phyloP scores from a whole-genome alignment of 2,113 vertebrate species.

The Ovibos moschatus region DNA sequence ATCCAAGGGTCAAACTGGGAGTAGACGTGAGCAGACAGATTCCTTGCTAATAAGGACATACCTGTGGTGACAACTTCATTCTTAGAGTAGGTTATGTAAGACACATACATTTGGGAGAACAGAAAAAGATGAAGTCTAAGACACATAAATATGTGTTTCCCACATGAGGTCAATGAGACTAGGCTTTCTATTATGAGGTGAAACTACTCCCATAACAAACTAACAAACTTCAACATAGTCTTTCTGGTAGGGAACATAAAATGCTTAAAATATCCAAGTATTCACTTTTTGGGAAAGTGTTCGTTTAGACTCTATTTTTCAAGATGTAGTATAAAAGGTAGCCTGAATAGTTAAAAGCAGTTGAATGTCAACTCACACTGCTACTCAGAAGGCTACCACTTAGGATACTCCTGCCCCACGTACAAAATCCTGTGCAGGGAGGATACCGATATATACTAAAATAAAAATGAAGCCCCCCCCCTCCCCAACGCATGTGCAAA shows the following conservation, averaged over 20 bases:
- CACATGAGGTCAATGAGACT: background rate
- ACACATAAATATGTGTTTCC: conserved; percentile 2
- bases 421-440: conserved; percentile 9
- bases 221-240: background rate
- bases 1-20: conserved; percentile 33
- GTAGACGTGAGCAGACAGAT: background rate
- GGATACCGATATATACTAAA: conserved; percentile 36
- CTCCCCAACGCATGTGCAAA: conserved; percentile 69
- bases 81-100: background rate
- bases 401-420: background rate
- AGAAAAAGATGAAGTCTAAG: conserved; percentile 25
- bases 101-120: conserved; percentile 30
- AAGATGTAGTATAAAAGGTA: conserved; percentile 42
- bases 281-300: background rate
- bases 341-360: conserved; percentile 33
- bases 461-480: conserved; percentile 63
- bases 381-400: conserved; percentile 14
- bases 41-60: background rate
- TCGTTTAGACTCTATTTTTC: conserved; percentile 32
- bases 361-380: conserved; percentile 27
- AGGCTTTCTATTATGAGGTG: background rate
- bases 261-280: background rate
- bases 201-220: conserved; percentile 31
- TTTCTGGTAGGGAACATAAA: conserved; percentile 5
- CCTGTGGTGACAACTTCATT: background rate